A percentile compares a stretch with the other conserved stretches of the same genome.
Evolutionary conservation across 37 sponge, comb jelly and placozoan species (phyloP).

Genomic region (Beroe forskalii): DNA sequence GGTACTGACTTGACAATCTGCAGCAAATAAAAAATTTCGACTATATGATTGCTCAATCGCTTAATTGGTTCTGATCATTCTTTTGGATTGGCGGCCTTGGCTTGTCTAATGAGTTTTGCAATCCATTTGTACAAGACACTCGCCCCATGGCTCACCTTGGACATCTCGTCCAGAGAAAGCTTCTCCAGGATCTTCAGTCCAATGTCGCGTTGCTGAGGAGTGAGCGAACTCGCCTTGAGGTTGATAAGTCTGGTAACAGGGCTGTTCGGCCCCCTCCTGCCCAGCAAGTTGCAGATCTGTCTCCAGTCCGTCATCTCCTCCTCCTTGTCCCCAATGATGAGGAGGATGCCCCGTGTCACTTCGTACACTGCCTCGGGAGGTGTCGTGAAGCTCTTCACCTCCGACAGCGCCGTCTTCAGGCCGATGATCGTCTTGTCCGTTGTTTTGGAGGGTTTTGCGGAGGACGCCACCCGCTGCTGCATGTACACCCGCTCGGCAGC

Average conservation of each 20-base stretch:
- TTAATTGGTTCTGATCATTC: background rate
- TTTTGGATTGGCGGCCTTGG: background rate
- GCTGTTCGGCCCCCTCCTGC: constrained; percentile 2
- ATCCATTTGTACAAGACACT: constrained; percentile 57
- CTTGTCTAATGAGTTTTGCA: constrained; percentile 23
- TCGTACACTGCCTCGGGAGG: constrained; percentile 57
- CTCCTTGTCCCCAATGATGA: constrained; percentile 25
- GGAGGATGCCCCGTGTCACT: constrained; percentile 39
- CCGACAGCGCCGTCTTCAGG: constrained; percentile 52
- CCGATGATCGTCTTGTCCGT: constrained; percentile 15
- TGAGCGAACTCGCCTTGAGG: background rate
- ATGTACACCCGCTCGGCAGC: constrained; percentile 51
- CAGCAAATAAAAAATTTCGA: no score
- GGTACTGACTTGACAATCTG: no score
- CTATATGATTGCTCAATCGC: no score
- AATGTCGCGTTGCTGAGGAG: background rate
- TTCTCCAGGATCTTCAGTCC: constrained; percentile 4
- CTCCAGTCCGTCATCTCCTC: constrained; percentile 51
- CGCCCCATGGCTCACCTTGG: constrained; percentile 24
- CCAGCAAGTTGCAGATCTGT: constrained; percentile 38
- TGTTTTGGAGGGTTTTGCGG: constrained; percentile 14
- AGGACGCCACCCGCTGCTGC: constrained; percentile 24
- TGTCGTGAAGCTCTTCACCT: constrained; percentile 17
- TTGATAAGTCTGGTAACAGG: constrained; percentile 47
- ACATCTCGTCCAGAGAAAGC: constrained; percentile 6